phyloP scores from a whole-genome alignment of 1,140 invertebrate genomes.

The Microplitis mediator region DNA sequence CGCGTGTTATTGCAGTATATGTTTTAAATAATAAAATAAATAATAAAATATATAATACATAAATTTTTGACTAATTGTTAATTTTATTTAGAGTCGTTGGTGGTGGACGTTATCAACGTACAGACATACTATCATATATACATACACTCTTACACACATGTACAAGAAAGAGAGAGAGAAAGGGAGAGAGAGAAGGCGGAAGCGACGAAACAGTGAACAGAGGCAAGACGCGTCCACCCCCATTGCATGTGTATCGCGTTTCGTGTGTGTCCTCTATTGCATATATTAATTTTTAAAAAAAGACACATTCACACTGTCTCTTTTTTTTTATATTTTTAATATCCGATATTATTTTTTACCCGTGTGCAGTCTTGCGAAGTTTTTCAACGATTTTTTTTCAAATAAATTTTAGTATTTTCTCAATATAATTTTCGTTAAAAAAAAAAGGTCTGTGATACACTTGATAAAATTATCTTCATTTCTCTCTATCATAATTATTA shows the following conservation, averaged over 20 bases:
- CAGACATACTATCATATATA: too few relatives aligned
- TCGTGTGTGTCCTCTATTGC: neutral
- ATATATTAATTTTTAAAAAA: neutral
- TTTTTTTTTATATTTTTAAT: constrained; percentile 11
- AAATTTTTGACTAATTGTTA: too few relatives aligned
- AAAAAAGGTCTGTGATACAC: neutral
- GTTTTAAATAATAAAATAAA: neutral
- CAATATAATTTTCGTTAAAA: constrained; percentile 25
- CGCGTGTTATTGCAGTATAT: neutral
- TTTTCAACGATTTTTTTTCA: constrained; percentile 16
- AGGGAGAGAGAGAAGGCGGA: constrained; percentile 36
- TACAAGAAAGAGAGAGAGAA: constrained; percentile 27
- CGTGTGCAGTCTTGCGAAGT: constrained; percentile 27
- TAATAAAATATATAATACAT: too few relatives aligned
- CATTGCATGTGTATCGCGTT: constrained; percentile 5
- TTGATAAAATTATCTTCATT: neutral
- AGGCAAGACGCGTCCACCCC: constrained; percentile 9
- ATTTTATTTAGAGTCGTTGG: too few relatives aligned
- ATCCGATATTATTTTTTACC: neutral
- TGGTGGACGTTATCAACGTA: too few relatives aligned
- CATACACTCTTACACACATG: too few relatives aligned
- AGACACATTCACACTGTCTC: constrained; percentile 8
- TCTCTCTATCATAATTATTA: neutral
- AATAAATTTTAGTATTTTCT: constrained; percentile 20
- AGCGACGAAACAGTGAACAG: constrained; percentile 33